These are phyloP conservation scores for Diploscapter pachys DNA, from an alignment of 1,140 invertebrate species.

Conservation along the genomic window DNA sequence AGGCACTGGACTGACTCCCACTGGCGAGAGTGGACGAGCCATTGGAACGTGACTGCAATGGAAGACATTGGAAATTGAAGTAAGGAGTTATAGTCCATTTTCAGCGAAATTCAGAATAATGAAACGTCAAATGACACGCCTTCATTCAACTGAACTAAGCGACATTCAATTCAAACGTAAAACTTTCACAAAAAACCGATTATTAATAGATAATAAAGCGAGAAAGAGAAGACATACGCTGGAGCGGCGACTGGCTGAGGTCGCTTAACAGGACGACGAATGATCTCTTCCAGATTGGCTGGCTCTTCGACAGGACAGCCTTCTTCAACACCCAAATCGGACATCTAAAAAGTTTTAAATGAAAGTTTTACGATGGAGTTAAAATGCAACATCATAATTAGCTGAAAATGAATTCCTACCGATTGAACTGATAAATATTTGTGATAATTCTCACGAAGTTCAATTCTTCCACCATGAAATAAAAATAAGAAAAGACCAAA, in stretches of 20 bases:
- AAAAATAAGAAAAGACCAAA: not conserved
- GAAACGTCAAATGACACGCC: too few relatives aligned
- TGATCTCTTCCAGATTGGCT: slow-evolving; percentile 45
- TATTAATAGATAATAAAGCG: not conserved
- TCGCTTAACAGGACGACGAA: slow-evolving; percentile 40
- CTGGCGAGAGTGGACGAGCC: too few relatives aligned
- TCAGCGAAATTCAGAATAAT: too few relatives aligned
- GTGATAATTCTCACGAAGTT: not conserved
- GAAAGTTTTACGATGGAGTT: not conserved
- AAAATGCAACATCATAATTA: not conserved
- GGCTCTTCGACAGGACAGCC: slow-evolving; percentile 51
- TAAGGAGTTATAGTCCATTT: too few relatives aligned
- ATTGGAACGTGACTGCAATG: too few relatives aligned
- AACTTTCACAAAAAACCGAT: too few relatives aligned
- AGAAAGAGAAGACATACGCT: slow-evolving; percentile 38
- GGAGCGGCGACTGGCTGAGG: slow-evolving; percentile 26
- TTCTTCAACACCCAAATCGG: slow-evolving; percentile 49
- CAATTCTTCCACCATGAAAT: not conserved
- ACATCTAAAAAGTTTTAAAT: slow-evolving; percentile 44
- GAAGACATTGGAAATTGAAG: too few relatives aligned
- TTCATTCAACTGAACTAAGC: too few relatives aligned
- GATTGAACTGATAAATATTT: not conserved
- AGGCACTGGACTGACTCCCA: slow-evolving; percentile 5
- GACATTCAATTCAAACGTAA: too few relatives aligned
- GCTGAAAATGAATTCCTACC: not conserved